phyloP scores from a whole-genome alignment of 2,113 vertebrate genomes.

The Aplodontia rufa region DNA sequence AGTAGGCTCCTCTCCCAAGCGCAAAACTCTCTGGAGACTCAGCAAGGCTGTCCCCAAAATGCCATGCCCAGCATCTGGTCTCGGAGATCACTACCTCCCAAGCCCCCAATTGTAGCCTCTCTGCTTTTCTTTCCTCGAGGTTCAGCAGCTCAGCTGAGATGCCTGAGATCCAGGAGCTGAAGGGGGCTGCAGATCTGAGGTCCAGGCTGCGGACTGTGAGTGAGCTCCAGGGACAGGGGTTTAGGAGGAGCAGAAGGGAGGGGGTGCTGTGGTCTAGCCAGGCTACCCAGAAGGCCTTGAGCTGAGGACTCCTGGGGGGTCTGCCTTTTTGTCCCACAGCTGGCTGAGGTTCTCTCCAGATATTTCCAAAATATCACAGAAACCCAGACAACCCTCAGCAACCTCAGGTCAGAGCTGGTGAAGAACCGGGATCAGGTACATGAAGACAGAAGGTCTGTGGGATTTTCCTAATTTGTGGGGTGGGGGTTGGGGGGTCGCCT shows the following conservation, averaged over 20 bases:
- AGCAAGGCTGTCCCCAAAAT: background rate
- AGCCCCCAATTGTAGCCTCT: background rate
- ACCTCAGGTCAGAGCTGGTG: conserved; percentile 71
- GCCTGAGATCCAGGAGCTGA: conserved; percentile 62
- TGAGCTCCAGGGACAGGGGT: accelerated
- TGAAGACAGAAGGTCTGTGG: conserved; percentile 83
- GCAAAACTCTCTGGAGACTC: background rate
- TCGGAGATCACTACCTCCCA: background rate
- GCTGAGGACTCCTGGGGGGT: background rate
- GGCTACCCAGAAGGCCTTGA: accelerated
- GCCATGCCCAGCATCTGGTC: accelerated
- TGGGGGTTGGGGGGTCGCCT: background rate
- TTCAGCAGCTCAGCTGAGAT: conserved; percentile 32
- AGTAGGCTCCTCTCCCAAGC: background rate
- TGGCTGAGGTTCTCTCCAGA: conserved; percentile 80
- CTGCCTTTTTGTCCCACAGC: conserved; percentile 63
- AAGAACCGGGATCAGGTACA: conserved; percentile 79
- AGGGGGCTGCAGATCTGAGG: conserved; percentile 72
- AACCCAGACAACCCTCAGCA: conserved; percentile 56
- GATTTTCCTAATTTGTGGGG: conserved; percentile 13
- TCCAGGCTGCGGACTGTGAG: conserved; percentile 88
- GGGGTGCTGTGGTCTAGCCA: background rate
- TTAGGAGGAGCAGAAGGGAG: background rate
- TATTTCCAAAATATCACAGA: conserved; percentile 80
- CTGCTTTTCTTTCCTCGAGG: conserved; percentile 42